Evolutionary conservation across 2,888 invertebrate genomes (phyloP), one percentile per base, ranked within the genome.

Genomic region (Caenorhabditis sp.): DNA sequence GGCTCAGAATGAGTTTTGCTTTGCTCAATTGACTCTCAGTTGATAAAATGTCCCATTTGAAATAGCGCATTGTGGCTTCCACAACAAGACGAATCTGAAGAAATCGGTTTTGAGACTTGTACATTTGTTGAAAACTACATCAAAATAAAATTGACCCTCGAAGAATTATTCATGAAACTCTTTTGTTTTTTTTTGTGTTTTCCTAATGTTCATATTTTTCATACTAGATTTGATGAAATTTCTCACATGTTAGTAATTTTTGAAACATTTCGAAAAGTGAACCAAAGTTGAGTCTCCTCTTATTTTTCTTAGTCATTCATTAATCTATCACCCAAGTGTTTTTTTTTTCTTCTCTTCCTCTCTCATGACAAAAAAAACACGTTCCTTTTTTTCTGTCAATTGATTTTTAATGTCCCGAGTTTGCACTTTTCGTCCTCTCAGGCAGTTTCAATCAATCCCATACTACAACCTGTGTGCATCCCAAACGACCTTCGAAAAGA

Each of bases 61-160:
- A 86, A 66, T 87, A 83, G 27, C 76, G 65, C 83, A 85, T 82
- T 49, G 85, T 86, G 21, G 84, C 82, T 58, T 85, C 84, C 23
- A 86, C 86, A 26, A 86, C 85, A 36, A 83, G 66, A 37, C 86
- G 84, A 61, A 86, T 85, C 85, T 86, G 72, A 58, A 78, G 65
- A 61, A 55, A 43, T 21, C 12, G 1, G 5, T 23, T 43, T 17
- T 43, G 43, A 43, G 14, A 43, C 4, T 4, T 31, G n/a, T n/a
- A n/a, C n/a, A n/a, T n/a, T n/a, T n/a, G n/a, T n/a, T n/a, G n/a
- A n/a, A n/a, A n/a, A n/a, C n/a, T n/a, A n/a, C n/a, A n/a, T n/a
- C n/a, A n/a, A n/a, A n/a, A n/a, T n/a, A n/a, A n/a, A n/a, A n/a
- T n/a, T n/a, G n/a, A n/a, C n/a, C n/a, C n/a, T n/a, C n/a, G n/a